Evolutionary conservation across 2,888 invertebrate species (phyloP), one percentile per base, ranked within the genome.

Genomic region (Spisula subtruncata): DNA sequence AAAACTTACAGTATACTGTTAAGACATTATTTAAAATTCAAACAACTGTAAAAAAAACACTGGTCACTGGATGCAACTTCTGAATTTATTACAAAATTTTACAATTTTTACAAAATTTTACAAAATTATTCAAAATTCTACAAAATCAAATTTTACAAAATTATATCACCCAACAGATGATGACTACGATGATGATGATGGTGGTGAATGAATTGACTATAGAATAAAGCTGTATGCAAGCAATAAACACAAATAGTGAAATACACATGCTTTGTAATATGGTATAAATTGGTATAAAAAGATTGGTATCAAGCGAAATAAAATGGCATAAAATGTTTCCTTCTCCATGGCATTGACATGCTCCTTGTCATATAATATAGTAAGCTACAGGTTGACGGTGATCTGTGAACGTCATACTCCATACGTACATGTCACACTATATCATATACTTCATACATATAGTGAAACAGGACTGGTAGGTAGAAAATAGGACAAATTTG

Each of bases 31-130:
- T 25, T 25, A 25, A 51, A 51, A 51, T 51, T 6, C 1, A 66
- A 66, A 66, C 60, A 25, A 25, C 25, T n/a, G n/a, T n/a, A n/a
- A n/a, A n/a, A 25, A 10, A 29, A 84, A 75, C 20, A 48, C 46
- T 29, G 75, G 46, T 29, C 32, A 32, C 46, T 86, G 81, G 86
- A 86, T 86, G 86, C 81, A 81, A 81, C 46, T 81, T 86, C 86
- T 41, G 20, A 56, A 41, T 60, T 29, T n/a, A n/a, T 51, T 16
- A 46, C 51, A 84, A 51, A 81, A 56, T 35, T 35, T 56, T 41
- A 80, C 41, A 20, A 80, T 46, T 29, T n/a, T n/a, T n/a, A n/a
- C n/a, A n/a, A n/a, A n/a, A n/a, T n/a, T n/a, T n/a, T n/a, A n/a
- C n/a, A n/a, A n/a, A n/a, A n/a, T n/a, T n/a, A n/a, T n/a, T n/a